Evolutionary conservation across 2,113 vertebrate species (phyloP).

Genomic region (Phyllostomus hastatus): DNA sequence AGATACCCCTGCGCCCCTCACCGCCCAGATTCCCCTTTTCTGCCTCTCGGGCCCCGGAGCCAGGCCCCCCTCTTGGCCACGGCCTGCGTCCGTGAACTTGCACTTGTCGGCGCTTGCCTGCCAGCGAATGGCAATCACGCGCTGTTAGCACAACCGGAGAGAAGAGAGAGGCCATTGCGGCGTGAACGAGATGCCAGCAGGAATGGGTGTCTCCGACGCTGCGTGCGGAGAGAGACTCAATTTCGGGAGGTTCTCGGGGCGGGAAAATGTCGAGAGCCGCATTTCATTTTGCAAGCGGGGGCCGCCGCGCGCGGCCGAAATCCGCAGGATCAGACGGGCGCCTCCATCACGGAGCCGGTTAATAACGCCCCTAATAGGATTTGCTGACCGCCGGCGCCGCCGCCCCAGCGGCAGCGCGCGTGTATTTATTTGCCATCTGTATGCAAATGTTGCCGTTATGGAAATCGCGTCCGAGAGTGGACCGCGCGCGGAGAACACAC

Average conservation of each 20-base stretch:
- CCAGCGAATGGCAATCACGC: not conserved
- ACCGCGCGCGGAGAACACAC: not conserved
- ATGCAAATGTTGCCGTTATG: slow-evolving; percentile 65
- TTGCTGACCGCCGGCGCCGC: slow-evolving; percentile 16
- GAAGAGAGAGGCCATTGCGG: not conserved
- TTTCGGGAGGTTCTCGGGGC: not conserved
- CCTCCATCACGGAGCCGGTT: slow-evolving; percentile 21
- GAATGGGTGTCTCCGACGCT: not conserved
- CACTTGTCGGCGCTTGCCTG: not conserved
- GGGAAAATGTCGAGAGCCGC: not conserved
- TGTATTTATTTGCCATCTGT: slow-evolving; percentile 67
- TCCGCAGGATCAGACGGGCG: not conserved
- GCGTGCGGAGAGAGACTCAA: not conserved
- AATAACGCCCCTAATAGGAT: slow-evolving; percentile 51
- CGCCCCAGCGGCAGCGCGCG: not conserved
- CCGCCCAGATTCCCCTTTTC: accelerated
- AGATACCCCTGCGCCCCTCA: accelerated
- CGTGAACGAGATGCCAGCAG: not conserved
- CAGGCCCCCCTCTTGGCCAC: not conserved
- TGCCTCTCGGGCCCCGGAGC: not conserved
- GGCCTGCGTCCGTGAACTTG: not conserved
- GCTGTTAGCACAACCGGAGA: not conserved
- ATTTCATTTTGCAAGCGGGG: not conserved
- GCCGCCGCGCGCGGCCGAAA: not conserved
- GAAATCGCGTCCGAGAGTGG: slow-evolving; percentile 54